Conservation (phyloP, 1,140 invertebrate species). For the Drosophila guanche region DNA sequence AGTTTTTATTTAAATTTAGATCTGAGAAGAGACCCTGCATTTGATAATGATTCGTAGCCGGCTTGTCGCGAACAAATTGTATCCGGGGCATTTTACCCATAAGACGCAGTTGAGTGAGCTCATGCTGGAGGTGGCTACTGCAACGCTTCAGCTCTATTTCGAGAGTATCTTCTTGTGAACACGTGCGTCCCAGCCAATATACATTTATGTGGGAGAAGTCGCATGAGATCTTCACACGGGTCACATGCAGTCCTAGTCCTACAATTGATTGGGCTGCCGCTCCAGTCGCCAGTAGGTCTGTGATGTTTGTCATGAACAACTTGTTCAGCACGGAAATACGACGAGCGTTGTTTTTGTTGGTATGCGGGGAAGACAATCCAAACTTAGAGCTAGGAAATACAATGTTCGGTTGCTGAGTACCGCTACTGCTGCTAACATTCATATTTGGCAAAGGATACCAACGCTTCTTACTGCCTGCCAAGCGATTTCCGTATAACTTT, state of each 20-base stretch:
- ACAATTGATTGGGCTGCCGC: conserved; percentile 85
- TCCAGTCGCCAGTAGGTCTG: conserved; percentile 89
- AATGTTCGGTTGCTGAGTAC: conserved; percentile 27
- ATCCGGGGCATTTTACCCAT: conserved; percentile 90
- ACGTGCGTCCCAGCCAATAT: conserved; percentile 87
- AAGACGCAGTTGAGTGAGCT: conserved; percentile 87
- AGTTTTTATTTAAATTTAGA: conserved; percentile 84
- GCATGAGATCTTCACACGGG: conserved; percentile 86
- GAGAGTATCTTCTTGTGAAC: conserved; percentile 73
- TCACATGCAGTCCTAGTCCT: conserved; percentile 88
- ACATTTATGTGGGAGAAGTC: conserved; percentile 88
- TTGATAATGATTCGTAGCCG: conserved; percentile 84
- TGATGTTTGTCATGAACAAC: conserved; percentile 91
- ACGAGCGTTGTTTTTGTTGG: conserved; percentile 83
- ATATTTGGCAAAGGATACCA: conserved; percentile 57
- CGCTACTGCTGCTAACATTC: conserved; percentile 10
- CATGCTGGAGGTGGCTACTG: conserved; percentile 86
- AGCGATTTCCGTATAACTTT: conserved; percentile 67
- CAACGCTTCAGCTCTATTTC: conserved; percentile 85
- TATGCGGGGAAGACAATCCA: conserved; percentile 31
- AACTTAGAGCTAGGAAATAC: conserved; percentile 56
- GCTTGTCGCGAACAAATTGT: conserved; percentile 88
- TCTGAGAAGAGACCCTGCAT: conserved; percentile 85
- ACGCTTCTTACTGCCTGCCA: conserved; percentile 64
- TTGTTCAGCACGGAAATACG: conserved; percentile 88